These are phyloP conservation scores for Sceloporus undulatus DNA, from an alignment of 2,113 vertebrate species.

Conservation along the genomic window DNA sequence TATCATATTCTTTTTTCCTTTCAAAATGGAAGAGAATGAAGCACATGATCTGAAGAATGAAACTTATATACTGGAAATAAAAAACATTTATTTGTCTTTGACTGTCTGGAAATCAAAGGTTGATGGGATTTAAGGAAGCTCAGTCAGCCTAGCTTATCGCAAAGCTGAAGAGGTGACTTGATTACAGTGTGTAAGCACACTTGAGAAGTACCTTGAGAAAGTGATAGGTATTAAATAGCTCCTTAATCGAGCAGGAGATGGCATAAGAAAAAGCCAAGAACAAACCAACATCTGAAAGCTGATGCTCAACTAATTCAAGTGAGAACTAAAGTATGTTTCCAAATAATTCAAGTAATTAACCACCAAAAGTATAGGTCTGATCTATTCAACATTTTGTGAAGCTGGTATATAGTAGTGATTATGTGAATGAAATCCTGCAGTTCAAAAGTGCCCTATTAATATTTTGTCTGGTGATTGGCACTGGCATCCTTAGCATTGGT, in stretches of 20 bases:
- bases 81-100: slow-evolving; percentile 12
- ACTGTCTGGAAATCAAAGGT: neutral
- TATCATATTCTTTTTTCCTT: neutral
- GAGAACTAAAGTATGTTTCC: neutral
- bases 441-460: no score
- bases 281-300: neutral
- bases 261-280: neutral
- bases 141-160: neutral
- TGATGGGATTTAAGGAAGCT: slow-evolving; percentile 3
- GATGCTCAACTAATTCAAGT: neutral
- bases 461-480: no score
- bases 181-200: neutral
- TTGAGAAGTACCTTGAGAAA: neutral
- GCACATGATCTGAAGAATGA: neutral
- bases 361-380: neutral
- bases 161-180: slow-evolving; percentile 4
- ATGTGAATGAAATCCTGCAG: no score
- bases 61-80: slow-evolving; percentile 28
- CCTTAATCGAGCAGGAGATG: neutral
- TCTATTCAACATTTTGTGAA: neutral
- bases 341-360: neutral
- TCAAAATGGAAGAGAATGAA: neutral
- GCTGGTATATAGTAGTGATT: no score
- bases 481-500: no score
- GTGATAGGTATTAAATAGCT: neutral